These are phyloP conservation scores for Gallinago jamesoni DNA, from an alignment of 2,113 vertebrate species.

Conservation along the genomic window DNA sequence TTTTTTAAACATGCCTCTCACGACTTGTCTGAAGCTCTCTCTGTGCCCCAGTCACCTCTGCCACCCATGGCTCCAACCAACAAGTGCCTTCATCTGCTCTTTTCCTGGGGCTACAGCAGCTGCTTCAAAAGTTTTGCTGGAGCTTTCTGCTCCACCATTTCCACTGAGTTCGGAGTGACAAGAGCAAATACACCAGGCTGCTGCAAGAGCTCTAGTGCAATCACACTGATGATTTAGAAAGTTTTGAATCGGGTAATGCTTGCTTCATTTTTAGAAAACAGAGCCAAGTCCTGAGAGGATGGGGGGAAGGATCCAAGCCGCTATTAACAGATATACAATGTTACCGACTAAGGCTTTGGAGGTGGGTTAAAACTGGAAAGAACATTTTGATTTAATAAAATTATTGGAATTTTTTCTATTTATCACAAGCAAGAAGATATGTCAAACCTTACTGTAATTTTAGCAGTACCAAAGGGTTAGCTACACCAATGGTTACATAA, in stretches of 20 bases:
- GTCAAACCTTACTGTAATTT: neutral
- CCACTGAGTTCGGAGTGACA: accelerated
- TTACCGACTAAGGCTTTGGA: neutral
- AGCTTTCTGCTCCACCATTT: neutral
- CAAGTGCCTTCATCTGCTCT: neutral
- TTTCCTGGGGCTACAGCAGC: accelerated
- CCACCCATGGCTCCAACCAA: neutral
- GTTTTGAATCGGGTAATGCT: neutral
- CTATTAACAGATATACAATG: accelerated
- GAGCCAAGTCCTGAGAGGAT: neutral
- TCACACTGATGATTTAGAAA: neutral
- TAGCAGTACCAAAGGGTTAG: neutral
- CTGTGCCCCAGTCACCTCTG: neutral
- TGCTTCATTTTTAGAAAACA: neutral
- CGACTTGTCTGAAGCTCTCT: neutral
- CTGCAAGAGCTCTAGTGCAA: neutral
- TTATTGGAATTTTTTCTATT: neutral
- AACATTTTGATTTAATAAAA: neutral
- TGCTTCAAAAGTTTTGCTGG: neutral
- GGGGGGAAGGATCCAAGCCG: neutral
- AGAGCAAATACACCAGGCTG: accelerated
- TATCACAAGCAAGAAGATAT: neutral
- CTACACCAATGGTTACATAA: neutral
- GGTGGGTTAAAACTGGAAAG: neutral
- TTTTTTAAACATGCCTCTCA: neutral